Evolutionary conservation across 2,113 vertebrate species (phyloP).

Genomic region (Indri indri): DNA sequence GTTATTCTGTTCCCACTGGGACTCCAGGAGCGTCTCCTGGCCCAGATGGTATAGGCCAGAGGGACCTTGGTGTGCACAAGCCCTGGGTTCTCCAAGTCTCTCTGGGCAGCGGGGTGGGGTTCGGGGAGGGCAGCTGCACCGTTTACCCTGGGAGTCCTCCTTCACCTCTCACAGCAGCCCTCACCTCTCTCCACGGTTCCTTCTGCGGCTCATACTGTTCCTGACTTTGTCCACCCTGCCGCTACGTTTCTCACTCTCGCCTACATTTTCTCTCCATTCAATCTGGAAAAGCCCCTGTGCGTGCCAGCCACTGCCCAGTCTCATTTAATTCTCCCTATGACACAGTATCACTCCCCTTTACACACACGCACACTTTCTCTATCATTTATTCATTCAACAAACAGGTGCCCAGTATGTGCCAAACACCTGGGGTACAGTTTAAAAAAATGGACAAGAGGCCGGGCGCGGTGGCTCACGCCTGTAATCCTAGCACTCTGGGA

Average conservation of each 20-base stretch:
- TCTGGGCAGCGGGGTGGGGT: neutral
- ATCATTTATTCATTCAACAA: neutral
- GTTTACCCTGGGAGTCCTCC: neutral
- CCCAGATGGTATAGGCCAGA: neutral
- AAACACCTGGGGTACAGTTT: neutral
- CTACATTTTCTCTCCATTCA: neutral
- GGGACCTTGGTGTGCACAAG: neutral
- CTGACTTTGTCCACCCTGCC: neutral
- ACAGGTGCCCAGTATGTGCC: neutral
- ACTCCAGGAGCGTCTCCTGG: neutral
- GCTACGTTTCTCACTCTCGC: neutral
- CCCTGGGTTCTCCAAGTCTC: neutral
- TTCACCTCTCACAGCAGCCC: neutral
- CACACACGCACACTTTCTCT: neutral
- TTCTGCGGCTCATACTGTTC: neutral
- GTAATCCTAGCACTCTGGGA: no score
- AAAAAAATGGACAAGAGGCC: neutral
- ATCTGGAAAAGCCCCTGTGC: neutral
- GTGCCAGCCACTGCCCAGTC: neutral
- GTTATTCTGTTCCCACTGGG: neutral
- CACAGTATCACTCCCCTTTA: neutral
- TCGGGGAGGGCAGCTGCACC: neutral
- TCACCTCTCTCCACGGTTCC: neutral
- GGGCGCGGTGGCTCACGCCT: no score
- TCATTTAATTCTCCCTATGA: neutral